These are phyloP conservation scores for Procambarus clarkii DNA, from an alignment of 1,140 invertebrate species.

Conservation along the genomic window DNA sequence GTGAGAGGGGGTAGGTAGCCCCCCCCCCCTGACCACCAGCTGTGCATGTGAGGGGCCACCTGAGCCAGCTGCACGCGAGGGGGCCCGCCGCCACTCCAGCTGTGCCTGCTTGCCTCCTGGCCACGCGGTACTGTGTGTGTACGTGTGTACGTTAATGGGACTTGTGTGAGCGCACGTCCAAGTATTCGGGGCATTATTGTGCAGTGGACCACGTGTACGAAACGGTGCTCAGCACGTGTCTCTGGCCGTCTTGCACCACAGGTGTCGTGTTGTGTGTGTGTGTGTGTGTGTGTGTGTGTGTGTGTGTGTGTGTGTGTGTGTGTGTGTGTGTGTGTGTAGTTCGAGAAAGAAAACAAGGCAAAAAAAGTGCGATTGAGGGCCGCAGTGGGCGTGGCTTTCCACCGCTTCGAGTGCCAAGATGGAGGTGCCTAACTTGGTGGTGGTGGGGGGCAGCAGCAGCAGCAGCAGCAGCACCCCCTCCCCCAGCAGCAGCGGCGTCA, in stretches of 20 bases:
- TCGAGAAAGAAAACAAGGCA: background rate
- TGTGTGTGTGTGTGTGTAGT: background rate
- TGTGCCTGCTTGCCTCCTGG: too few species aligned
- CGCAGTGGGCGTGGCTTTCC: slow-evolving; percentile 34
- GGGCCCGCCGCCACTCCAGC: too few species aligned
- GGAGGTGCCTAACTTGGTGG: slow-evolving; percentile 62
- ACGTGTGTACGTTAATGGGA: background rate
- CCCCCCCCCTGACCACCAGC: background rate
- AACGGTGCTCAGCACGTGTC: background rate
- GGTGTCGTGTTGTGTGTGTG: background rate
- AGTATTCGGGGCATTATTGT: too few species aligned
- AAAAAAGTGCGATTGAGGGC: background rate
- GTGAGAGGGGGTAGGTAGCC: too few species aligned
- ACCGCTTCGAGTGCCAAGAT: slow-evolving; percentile 23
- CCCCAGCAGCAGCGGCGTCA: slow-evolving; percentile 22
- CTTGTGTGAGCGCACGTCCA: background rate
- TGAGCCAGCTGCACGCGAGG: too few species aligned
- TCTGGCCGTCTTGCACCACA: background rate
- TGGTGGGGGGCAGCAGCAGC: slow-evolving; percentile 34
- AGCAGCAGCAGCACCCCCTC: slow-evolving; percentile 22
- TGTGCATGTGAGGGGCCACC: background rate
- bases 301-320: too few species aligned
- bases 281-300: too few species aligned
- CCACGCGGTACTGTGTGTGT: too few species aligned
- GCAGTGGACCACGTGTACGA: background rate